These are phyloP conservation scores for Elysia chlorotica DNA, from an alignment of 1,140 invertebrate genomes.

Conservation along the genomic window DNA sequence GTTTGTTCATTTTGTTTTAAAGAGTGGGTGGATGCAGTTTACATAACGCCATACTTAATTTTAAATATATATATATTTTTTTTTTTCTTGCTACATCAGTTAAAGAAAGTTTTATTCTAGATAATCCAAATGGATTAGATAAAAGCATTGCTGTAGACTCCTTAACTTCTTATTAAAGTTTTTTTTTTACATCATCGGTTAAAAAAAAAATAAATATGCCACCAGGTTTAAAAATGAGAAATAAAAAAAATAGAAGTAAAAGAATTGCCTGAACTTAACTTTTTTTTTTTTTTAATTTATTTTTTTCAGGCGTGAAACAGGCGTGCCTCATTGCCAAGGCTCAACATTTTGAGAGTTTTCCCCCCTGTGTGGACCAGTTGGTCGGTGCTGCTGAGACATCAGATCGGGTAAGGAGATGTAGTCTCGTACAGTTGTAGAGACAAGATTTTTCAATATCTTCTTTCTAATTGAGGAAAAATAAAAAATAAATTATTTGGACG, in stretches of 20 bases:
- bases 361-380: constrained; percentile 25
- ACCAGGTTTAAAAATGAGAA: background rate
- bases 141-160: background rate
- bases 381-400: constrained; percentile 10
- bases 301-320: constrained; percentile 43
- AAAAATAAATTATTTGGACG: no score
- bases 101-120: no score
- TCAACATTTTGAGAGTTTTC: constrained; percentile 37
- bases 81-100: no score
- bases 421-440: no score
- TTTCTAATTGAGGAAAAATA: no score
- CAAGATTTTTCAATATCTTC: no score
- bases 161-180: background rate
- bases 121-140: background rate
- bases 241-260: background rate
- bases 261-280: background rate
- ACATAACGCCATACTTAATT: no score
- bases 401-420: background rate
- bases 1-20: no score
- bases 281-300: no score
- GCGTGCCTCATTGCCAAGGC: constrained; percentile 42
- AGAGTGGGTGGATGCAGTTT: no score
- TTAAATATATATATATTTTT: no score
- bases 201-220: background rate
- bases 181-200: background rate